Conservation (phyloP, 2,888 invertebrate genomes). For the Bimastos eiseni region DNA sequence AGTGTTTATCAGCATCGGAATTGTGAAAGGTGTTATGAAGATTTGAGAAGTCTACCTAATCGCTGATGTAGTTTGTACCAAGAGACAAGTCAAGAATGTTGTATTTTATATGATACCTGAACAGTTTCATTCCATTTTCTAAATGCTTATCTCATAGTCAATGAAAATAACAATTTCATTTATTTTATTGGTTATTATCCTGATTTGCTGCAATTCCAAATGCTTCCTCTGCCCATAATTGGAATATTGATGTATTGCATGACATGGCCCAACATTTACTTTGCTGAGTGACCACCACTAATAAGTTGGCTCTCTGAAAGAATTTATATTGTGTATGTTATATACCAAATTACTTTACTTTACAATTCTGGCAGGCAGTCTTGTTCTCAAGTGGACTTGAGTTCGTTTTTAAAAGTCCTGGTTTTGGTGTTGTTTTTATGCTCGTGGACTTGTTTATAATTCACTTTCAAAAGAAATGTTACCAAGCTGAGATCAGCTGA, state of each 20-base stretch:
- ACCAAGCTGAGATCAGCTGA: background rate
- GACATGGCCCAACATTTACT: background rate
- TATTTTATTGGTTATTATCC: background rate
- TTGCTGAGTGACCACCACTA: background rate
- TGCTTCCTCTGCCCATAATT: background rate
- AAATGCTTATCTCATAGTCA: background rate
- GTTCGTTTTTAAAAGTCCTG: too few relatives aligned
- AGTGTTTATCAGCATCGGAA: background rate
- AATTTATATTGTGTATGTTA: background rate
- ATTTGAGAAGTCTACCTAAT: background rate
- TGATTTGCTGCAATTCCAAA: background rate
- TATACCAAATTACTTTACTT: background rate
- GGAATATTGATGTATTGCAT: background rate
- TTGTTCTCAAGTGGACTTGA: too few relatives aligned
- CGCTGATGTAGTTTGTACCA: background rate
- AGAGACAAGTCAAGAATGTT: background rate
- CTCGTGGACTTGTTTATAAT: background rate
- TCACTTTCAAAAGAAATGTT: background rate
- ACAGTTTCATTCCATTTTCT: conserved; percentile 13
- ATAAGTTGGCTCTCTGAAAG: background rate
- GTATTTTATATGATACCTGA: background rate
- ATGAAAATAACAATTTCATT: background rate
- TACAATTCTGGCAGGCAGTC: background rate
- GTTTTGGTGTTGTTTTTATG: too few relatives aligned
- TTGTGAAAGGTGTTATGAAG: background rate